Percentiles rank a stretch among this genome's conserved stretches.
Evolutionary conservation across 2,888 invertebrate species (phyloP).

Genomic region (Ormyrus rosae): DNA sequence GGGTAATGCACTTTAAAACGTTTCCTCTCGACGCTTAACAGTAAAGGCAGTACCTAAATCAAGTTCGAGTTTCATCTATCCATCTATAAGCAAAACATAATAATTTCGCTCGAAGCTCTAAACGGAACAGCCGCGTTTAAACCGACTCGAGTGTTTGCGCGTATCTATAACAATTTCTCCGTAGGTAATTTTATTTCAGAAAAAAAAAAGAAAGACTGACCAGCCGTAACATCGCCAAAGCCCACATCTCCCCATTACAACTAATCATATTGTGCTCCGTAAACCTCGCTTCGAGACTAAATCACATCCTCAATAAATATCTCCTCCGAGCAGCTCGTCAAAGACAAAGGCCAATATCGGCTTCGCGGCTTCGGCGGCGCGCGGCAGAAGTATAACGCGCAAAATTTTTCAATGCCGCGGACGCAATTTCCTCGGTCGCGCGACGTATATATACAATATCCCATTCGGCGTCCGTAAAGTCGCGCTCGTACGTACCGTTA

Average conservation of each 20-base stretch:
- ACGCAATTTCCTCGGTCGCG: conserved; percentile 18
- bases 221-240: not conserved
- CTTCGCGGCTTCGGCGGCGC: too few species aligned
- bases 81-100: too few species aligned
- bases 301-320: conserved; percentile 14
- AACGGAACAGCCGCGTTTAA: too few species aligned
- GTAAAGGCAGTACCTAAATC: too few species aligned
- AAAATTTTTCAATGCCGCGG: conserved; percentile 11
- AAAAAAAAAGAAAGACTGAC: not conserved
- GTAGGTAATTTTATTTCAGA: too few species aligned
- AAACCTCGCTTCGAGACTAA: not conserved
- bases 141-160: too few species aligned
- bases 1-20: too few species aligned
- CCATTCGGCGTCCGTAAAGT: conserved; percentile 40
- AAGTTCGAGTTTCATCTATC: too few species aligned
- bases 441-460: not conserved
- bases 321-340: not conserved
- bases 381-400: not conserved
- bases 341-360: not conserved
- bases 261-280: not conserved
- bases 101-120: too few species aligned
- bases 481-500: conserved; percentile 9
- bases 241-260: not conserved
- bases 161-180: too few species aligned
- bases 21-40: too few species aligned